Base-by-base conservation (phyloP, 2,797 vertebrate genomes). In the Phalanger gymnotis region DNA sequence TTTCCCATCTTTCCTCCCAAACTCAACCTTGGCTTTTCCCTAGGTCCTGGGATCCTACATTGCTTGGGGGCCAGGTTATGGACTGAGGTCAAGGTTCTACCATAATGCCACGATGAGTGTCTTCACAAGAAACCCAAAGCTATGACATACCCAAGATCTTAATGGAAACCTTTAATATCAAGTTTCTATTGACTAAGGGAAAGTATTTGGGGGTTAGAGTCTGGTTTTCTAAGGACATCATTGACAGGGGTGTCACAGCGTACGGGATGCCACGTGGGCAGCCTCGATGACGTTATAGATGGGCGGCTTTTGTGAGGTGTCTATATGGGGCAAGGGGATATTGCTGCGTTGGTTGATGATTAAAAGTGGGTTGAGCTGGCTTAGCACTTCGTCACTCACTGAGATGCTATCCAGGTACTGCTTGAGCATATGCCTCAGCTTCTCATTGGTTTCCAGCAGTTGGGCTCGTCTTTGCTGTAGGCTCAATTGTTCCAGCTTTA, bases 361-460 rank as follows among this genome's bases (percentile, higher is more conserved):
- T 31, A 99, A 97, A 94, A 99, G 97, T 0, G 98, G 97, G 27
- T 98, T 98, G 87, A 97, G 97, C 47, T 99, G 98, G 4, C 93
- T 93, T 53, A 98, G 97, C 96, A 98, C 97, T 30, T 99, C 98
- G 4, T 98, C 98, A 13, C 55, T 99, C 95, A 99, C 90, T 0
- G 98, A 98, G 95, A 99, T 98, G 94, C 99, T 98, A 0, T 98
- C 98, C 97, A 99, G 97, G 97, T 99, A 99, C 97, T 98, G 98
- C 93, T 98, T 98, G 57, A 99, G 98, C 95, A 99, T 97, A 54
- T 96, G 90, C 47, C 98, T 97, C 90, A 99, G 98, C 10, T 96
- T 97, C 93, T 61, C 90, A 58, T 99, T 99, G 97, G 98, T 98
- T 19, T 92, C 97, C 2, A 94, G 52, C 96, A 99, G 97, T 25